Base-by-base conservation (phyloP, 1,140 invertebrate species). In the Metopolophium dirhodum region DNA sequence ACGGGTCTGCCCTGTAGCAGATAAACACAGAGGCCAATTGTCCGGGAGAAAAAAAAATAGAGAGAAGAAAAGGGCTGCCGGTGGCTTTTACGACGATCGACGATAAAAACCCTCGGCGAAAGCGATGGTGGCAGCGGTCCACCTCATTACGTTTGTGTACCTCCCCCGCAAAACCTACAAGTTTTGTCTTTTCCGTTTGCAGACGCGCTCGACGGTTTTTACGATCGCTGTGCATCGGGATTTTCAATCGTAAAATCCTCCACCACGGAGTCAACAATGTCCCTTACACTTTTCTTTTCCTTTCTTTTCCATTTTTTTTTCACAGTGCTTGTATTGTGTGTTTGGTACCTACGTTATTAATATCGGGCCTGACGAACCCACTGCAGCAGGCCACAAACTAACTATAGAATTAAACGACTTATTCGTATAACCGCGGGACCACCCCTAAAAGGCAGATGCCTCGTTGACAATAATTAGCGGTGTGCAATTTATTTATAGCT, bases 11-110 rank as follows among this genome's bases (percentile, higher is more conserved):
- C 91, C 7, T 85, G 91, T 85, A 9, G 49, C 91, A 92, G 77
- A 92, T 92, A 92, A 92, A 92, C 91, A 85, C 91, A 35, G 77
- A 37, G 35, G 77, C 91, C 91, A 92, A 92, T 92, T 92, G 77
- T 61, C 77, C 37, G 91, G 77, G 49, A 51, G 68, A 30, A 54
- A 85, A 83, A 47, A 82, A 82, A 61, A 61, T 30, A 91, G n/a
- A 91, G 41, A 54, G 9, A 85, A 85, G 41, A 92, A 92, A 92
- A 92, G 91, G 91, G 91, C 91, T 92, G 68, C 91, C 91, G 77
- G 91, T 92, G 91, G 91, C 91, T 92, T 92, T 92, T 92, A 92
- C 77, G 91, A 92, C 91, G 47, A 92, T 85, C 91, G 77, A 51
- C 91, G 77, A 92, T 92, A 92, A 92, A 92, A 92, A 22, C 45